Percentiles rank a stretch among this genome's conserved stretches.
phyloP scores from a whole-genome alignment of 2,113 vertebrate species.

The Rallus limicola region DNA sequence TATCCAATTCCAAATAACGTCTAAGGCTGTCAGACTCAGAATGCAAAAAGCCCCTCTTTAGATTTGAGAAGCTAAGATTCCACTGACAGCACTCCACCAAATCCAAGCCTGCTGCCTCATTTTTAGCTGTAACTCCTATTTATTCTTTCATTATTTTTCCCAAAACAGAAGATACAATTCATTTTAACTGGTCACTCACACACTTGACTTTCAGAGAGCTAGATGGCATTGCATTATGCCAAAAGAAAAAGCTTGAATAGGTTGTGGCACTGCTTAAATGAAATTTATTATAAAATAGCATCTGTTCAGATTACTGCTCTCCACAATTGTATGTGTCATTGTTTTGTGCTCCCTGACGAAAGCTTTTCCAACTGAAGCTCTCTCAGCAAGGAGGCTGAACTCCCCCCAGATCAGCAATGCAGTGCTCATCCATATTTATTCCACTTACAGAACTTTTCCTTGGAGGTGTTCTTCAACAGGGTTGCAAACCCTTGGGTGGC shows the following conservation, averaged over 20 bases:
- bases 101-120: not conserved
- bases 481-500: rapidly evolving
- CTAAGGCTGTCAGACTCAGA: not conserved
- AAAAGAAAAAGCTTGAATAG: rapidly evolving
- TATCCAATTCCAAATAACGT: not conserved
- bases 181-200: not conserved
- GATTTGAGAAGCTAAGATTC: not conserved
- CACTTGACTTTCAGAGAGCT: not conserved
- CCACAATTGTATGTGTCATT: not conserved
- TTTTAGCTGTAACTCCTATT: not conserved
- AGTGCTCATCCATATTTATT: not conserved
- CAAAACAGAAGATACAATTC: not conserved
- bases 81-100: not conserved
- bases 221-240: not conserved
- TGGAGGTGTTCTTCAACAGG: not conserved
- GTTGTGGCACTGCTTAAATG: not conserved
- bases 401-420: not conserved
- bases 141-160: not conserved
- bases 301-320: not conserved
- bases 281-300: not conserved
- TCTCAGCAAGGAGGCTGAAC: not conserved
- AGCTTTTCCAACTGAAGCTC: not conserved
- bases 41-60: not conserved
- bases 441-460: not conserved
- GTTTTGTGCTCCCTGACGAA: not conserved